A percentile compares a stretch with the other conserved stretches of the same genome.
Evolutionary conservation across 2,797 vertebrate genomes (phyloP).

Genomic region (Sciurus carolinensis): DNA sequence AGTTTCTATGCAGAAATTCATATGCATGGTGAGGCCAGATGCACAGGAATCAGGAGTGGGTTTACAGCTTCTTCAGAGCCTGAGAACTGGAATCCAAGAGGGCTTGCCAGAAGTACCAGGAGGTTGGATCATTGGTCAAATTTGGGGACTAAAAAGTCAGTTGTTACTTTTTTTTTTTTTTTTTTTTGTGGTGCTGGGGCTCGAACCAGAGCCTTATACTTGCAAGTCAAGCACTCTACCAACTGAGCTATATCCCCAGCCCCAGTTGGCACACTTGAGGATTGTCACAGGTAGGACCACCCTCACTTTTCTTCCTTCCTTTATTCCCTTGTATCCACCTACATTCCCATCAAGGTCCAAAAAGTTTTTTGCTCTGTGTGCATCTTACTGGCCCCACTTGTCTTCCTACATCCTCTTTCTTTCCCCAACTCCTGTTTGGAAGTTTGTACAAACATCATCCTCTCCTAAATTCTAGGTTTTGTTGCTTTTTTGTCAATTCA

Average conservation of each 20-base stretch:
- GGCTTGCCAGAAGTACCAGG: not conserved
- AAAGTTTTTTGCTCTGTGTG: not conserved
- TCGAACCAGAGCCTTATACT: too few species aligned
- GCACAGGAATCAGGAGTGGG: not conserved
- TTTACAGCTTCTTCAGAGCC: not conserved
- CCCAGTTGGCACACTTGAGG: not conserved
- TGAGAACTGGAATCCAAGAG: not conserved
- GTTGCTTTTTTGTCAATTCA: conserved; percentile 31
- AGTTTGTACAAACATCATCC: not conserved
- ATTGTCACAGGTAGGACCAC: not conserved
- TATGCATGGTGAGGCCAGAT: not conserved
- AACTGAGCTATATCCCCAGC: too few species aligned
- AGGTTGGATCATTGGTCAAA: not conserved
- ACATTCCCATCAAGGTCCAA: too few species aligned
- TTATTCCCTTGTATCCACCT: not conserved
- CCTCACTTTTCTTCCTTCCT: not conserved
- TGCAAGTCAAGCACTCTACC: too few species aligned
- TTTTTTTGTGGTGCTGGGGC: too few species aligned
- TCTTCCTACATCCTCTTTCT: not conserved
- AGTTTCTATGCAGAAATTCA: conserved; percentile 3
- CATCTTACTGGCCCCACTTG: not conserved
- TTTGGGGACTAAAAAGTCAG: not conserved
- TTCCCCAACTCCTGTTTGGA: not conserved
- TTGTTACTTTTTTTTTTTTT: too few species aligned
- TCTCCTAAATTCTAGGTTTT: not conserved